Evolutionary conservation across 2,113 vertebrate species (phyloP), one percentile per base, ranked within the genome.

Genomic region (Machaerirhynchus nigripectus): DNA sequence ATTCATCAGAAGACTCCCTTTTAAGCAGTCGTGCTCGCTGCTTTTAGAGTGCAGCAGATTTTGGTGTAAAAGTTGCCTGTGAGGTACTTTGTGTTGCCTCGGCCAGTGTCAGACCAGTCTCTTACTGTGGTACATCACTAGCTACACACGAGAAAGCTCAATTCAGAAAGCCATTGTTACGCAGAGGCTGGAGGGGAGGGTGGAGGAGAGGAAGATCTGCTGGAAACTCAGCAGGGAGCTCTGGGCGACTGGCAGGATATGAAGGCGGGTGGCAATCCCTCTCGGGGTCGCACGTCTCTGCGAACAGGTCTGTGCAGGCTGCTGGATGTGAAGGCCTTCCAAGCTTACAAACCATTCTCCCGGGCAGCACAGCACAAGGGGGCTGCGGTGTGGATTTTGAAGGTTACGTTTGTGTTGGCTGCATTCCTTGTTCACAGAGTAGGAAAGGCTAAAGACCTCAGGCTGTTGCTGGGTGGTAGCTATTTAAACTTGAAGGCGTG

Each of bases 381-480:
- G 85, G 92, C 81, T 78, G 88, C 20, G 2, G 70, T 3, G 2
- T 64, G 88, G 73, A n/a, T 87, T 94, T 64, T 56, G 91, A 91
- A 94, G 77, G 83, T 93, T 93, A 71, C 13, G 0, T 95, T 97
- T 97, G 60, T 76, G 70, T 95, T 97, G 97, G 96, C 94, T 81
- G 52, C 3, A 3, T 87, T 97, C 89, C 84, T 88, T 40, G 47
- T n/a, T 95, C 92, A 13, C 35, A 30, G 79, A 93, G 56, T 46
- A 88, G 79, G 89, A 96, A 96, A 95, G 88, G 84, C 86, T 90
- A 23, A 93, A 91, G 95, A 78, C 81, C 80, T 89, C 55, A 44
- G 85, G 81, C 94, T 96, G 28, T 96, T 65, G 68, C 90, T 95
- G 95, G 96, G 93, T 97, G 94, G 84, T 95, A 82, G 78, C 94